Percentiles rank a stretch among this genome's conserved stretches.
These are phyloP conservation scores for Martes martes DNA, from an alignment of 2,113 vertebrate genomes.

Conservation along the genomic window DNA sequence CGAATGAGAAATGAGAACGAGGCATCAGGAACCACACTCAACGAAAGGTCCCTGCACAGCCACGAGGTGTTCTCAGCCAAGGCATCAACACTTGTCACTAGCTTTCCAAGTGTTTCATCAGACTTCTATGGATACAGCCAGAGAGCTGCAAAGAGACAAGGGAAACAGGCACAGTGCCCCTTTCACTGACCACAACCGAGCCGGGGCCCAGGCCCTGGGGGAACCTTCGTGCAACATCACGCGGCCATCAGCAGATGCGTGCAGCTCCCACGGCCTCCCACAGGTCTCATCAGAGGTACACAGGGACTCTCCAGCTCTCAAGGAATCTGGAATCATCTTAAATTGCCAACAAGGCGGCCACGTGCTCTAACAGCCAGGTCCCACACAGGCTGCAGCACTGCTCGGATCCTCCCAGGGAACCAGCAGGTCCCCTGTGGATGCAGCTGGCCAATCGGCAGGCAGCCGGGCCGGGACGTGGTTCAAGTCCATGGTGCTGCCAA, in stretches of 20 bases:
- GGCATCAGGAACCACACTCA: neutral
- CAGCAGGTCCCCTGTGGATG: neutral
- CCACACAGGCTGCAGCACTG: neutral
- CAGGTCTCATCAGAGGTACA: neutral
- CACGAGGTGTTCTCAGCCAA: neutral
- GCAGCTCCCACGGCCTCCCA: fast-evolving
- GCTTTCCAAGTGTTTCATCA: conserved; percentile 61
- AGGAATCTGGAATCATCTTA: neutral
- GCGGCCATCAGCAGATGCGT: fast-evolving
- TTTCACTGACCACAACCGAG: neutral
- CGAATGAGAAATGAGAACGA: neutral
- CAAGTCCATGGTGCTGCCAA: neutral
- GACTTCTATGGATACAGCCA: neutral
- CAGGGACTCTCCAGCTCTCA: neutral
- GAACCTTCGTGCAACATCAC: neutral
- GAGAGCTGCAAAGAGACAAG: neutral
- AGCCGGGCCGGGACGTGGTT: neutral
- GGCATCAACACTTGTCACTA: neutral
- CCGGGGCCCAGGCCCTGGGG: neutral
- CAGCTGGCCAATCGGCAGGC: neutral
- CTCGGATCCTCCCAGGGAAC: neutral
- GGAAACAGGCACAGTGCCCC: neutral
- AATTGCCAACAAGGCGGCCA: neutral
- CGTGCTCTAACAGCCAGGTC: neutral
- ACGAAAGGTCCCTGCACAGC: neutral